phyloP scores from a whole-genome alignment of 1,140 invertebrate genomes.

The Euwallacea fornicatus region DNA sequence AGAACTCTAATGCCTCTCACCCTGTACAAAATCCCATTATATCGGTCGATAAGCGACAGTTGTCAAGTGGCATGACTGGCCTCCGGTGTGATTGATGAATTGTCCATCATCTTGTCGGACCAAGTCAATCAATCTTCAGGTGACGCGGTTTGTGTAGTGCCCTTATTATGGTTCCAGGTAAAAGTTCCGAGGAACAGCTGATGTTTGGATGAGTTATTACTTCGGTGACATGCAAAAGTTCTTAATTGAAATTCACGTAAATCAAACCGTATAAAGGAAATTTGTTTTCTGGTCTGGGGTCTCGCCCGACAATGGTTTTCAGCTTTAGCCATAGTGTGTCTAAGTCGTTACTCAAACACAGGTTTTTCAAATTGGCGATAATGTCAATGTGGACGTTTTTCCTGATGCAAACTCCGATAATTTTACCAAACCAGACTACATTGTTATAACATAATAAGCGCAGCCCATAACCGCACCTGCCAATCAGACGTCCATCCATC shows the following conservation, averaged over 20 bases:
- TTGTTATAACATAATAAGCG: neutral
- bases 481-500: neutral
- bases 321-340: neutral
- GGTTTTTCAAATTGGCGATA: neutral
- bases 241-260: slow-evolving; percentile 5
- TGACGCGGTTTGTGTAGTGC: slow-evolving; percentile 37
- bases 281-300: neutral
- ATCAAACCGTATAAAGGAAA: slow-evolving; percentile 4
- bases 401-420: neutral
- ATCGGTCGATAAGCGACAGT: slow-evolving; percentile 22
- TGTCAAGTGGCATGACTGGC: slow-evolving; percentile 49
- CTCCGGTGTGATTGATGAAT: slow-evolving; percentile 47
- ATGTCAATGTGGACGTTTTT: neutral
- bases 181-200: slow-evolving; percentile 32
- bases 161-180: slow-evolving; percentile 40
- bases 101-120: slow-evolving; percentile 49
- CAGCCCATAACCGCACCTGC: neutral
- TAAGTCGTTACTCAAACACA: neutral
- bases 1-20: neutral
- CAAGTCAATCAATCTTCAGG: slow-evolving; percentile 46
- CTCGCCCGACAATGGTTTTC: neutral
- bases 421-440: neutral
- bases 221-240: slow-evolving; percentile 29
- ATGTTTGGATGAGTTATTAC: slow-evolving; percentile 28
- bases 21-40: slow-evolving; percentile 21